phyloP scores from a whole-genome alignment of 2,797 vertebrate species.

The Merluccius polli region DNA sequence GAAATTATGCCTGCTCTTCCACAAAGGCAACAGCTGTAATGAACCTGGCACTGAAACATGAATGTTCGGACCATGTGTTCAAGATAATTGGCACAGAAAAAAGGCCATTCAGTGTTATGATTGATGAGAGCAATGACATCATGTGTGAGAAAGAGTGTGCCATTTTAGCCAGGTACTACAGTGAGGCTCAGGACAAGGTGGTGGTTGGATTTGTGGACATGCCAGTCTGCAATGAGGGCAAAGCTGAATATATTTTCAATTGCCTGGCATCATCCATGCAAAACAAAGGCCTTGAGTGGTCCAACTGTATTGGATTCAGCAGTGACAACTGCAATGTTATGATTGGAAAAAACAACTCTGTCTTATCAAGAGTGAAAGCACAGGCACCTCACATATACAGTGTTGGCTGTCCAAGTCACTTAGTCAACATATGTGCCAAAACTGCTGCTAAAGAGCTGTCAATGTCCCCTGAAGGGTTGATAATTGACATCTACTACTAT shows the following conservation, averaged over 20 bases:
- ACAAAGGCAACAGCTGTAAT: conserved; percentile 30
- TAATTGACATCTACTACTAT: conserved; percentile 39
- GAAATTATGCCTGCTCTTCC: conserved; percentile 27
- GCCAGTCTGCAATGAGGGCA: conserved; percentile 36
- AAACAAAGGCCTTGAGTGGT: conserved; percentile 15
- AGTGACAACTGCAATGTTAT: conserved; percentile 42
- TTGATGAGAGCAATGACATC: conserved; percentile 23
- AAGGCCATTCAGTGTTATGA: conserved; percentile 22
- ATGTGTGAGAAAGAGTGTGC: conserved; percentile 36
- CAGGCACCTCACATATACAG: conserved; percentile 38
- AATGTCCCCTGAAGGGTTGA: conserved; percentile 31
- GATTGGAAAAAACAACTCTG: conserved; percentile 40
- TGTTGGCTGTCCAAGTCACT: conserved; percentile 19
- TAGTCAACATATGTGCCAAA: conserved; percentile 21
- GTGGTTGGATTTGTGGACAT: conserved; percentile 42
- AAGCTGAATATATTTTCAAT: conserved; percentile 37
- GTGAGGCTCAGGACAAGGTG: conserved; percentile 36
- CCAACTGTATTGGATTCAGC: conserved; percentile 31
- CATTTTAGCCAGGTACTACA: conserved; percentile 32
- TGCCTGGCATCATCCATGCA: no score
- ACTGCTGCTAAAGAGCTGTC: conserved; percentile 36
- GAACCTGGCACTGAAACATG: conserved; percentile 28
- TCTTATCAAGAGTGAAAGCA: conserved; percentile 43
- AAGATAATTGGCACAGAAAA: conserved; percentile 23
- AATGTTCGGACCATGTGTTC: conserved; percentile 23